A percentile compares a stretch with the other conserved stretches of the same genome.
These are phyloP conservation scores for Pediacus dermestoides DNA, from an alignment of 2,888 invertebrate genomes.

Conservation along the genomic window DNA sequence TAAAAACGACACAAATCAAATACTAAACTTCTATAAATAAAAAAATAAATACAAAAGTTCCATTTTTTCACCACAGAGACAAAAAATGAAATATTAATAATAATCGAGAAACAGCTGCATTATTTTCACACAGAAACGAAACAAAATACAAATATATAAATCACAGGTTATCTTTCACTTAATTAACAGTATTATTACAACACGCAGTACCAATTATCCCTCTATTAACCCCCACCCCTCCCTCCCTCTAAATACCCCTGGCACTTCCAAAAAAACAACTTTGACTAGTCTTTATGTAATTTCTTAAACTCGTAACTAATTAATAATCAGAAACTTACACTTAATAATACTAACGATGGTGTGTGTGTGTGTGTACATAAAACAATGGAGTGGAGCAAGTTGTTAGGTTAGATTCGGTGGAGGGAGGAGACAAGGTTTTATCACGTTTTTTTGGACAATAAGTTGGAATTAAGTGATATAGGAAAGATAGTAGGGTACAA, in stretches of 20 bases:
- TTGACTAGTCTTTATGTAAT: conserved; percentile 39
- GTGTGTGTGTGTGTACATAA: too few species aligned
- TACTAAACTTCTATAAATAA: too few species aligned
- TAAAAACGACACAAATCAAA: too few species aligned
- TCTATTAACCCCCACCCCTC: too few species aligned
- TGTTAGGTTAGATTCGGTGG: conserved; percentile 32
- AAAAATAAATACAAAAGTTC: too few species aligned
- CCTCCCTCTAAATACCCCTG: too few species aligned
- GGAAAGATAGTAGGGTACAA: too few species aligned
- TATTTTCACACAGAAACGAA: too few species aligned
- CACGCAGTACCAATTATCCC: neutral
- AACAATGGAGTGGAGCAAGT: conserved; percentile 43
- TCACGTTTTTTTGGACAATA: conserved; percentile 18
- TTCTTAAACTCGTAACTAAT: conserved; percentile 37
- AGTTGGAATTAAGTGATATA: conserved; percentile 4
- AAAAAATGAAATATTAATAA: too few species aligned
- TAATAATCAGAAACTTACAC: too few species aligned
- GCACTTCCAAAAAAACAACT: conserved; percentile 14
- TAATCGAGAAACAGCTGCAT: too few species aligned
- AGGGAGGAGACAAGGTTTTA: conserved; percentile 13
- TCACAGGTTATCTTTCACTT: neutral
- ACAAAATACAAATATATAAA: neutral
- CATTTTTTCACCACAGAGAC: too few species aligned
- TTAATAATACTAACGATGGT: conserved; percentile 44
- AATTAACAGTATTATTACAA: neutral